phyloP scores from a whole-genome alignment of 2,888 invertebrate species.

The Tachina grossa region DNA sequence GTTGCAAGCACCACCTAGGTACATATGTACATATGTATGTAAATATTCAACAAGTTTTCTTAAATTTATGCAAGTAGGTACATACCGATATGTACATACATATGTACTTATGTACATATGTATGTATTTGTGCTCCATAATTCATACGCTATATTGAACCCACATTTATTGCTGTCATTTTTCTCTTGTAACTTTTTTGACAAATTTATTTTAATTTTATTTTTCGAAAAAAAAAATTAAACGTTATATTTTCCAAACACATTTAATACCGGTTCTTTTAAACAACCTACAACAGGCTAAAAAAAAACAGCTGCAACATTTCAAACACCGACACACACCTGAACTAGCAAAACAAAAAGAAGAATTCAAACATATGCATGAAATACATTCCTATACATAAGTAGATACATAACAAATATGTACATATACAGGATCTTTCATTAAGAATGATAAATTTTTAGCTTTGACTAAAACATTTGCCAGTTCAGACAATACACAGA shows the following conservation, averaged over 20 bases:
- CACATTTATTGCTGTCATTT: conserved; percentile 10
- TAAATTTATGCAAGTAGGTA: background rate
- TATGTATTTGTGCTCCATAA: conserved; percentile 6
- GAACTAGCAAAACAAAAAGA: background rate
- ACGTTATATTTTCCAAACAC: conserved; percentile 20
- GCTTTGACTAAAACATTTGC: no score
- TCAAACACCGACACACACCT: conserved; percentile 19
- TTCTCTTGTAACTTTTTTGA: background rate
- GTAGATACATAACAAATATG: no score
- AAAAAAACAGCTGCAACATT: conserved; percentile 68
- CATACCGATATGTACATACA: background rate
- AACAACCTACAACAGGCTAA: conserved; percentile 11
- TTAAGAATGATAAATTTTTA: no score
- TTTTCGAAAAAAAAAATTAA: background rate
- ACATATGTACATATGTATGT: no score
- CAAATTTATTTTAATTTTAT: background rate
- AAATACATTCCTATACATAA: background rate
- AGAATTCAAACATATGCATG: conserved; percentile 5
- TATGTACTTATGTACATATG: no score
- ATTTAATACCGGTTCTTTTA: conserved; percentile 53
- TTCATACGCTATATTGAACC: conserved; percentile 42
- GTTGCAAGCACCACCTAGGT: background rate
- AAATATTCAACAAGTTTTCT: background rate
- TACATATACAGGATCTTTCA: no score
- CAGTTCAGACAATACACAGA: no score